These are phyloP conservation scores for Nomada goodeniana DNA, from an alignment of 2,888 invertebrate genomes.

Conservation along the genomic window DNA sequence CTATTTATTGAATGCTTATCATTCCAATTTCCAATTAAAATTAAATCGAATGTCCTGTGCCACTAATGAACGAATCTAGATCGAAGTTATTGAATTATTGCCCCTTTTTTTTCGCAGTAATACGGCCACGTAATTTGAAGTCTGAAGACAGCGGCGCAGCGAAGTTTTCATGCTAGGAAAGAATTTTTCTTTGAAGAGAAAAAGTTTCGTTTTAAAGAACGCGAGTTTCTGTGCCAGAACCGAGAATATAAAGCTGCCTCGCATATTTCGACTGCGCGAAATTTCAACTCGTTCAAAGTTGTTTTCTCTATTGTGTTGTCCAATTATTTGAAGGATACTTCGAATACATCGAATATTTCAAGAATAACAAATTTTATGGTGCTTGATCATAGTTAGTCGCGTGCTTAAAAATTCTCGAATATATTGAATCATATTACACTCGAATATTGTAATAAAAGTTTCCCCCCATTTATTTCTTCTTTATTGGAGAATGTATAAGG, in stretches of 20 bases:
- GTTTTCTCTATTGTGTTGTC: constrained; percentile 5
- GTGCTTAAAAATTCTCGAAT: no score
- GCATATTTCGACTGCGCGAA: constrained; percentile 11
- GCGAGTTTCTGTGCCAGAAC: constrained; percentile 9
- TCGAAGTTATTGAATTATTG: neutral
- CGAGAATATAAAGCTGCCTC: neutral
- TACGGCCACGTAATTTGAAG: constrained; percentile 2
- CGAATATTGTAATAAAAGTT: no score
- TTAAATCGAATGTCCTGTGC: neutral
- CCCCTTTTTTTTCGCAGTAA: neutral
- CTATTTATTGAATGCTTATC: no score
- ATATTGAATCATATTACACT: neutral
- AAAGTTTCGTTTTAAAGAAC: constrained; percentile 13
- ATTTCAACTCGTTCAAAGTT: constrained; percentile 22
- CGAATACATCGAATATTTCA: constrained; percentile 11
- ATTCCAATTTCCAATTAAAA: neutral
- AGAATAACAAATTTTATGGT: no score
- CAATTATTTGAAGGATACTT: constrained; percentile 18
- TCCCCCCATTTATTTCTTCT: no score
- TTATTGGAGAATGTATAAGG: no score
- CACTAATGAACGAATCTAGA: neutral
- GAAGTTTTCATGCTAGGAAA: constrained; percentile 1
- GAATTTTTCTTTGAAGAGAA: constrained; percentile 1
- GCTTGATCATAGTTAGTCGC: no score
- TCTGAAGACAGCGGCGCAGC: neutral